Base-by-base conservation (phyloP, 35 echinoderm and acorn worm species). In the Anneissia japonica region DNA sequence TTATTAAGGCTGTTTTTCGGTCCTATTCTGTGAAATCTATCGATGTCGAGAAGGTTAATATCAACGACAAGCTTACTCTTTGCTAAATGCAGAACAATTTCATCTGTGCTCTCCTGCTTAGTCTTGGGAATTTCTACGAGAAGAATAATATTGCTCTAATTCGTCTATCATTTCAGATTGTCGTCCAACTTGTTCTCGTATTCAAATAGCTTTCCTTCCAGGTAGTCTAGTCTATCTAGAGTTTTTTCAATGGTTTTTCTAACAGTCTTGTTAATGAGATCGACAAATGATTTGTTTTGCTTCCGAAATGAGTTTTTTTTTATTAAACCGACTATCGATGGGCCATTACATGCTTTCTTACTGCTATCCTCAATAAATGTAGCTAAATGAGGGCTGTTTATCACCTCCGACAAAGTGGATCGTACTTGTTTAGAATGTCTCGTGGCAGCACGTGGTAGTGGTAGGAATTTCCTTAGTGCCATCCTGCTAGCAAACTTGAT, bases 91-190 rank as follows among this genome's bases (percentile, higher is more conserved):
- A 16, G 32, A 23, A 84, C 36, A 17, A 72, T 11, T 51, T 3
- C 32, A 26, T 84, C 82, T 9, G 82, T 84, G 4, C 26, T 23
- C 73, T 84, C 82, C 6, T 73, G 23, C 0, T 43, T 30, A 19
- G 30, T 10, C 55, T 84, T 56, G 16, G 39, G 4, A 10, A 84
- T 4, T 34, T 56, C 82, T 6, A 23, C 7, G 9, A 64, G 3
- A 30, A 11, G 45, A 12, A 7, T 43, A 84, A 73, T 84, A 84
- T 55, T 84, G 82, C 32, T 84, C 82, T 23, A 64, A n/a, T n/a
- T n/a, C n/a, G n/a, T n/a, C n/a, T n/a, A n/a, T n/a, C 14, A 6
- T 64, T 64, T 64, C 51, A 23, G 51, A 64, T 26, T 6, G 2
- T 64, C 51, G 1, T 9, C 51, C 51, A 64, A 19, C 26, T 64